These are phyloP conservation scores for Caenorhabditis remanei DNA, from an alignment of 1,140 invertebrate genomes.

Conservation along the genomic window DNA sequence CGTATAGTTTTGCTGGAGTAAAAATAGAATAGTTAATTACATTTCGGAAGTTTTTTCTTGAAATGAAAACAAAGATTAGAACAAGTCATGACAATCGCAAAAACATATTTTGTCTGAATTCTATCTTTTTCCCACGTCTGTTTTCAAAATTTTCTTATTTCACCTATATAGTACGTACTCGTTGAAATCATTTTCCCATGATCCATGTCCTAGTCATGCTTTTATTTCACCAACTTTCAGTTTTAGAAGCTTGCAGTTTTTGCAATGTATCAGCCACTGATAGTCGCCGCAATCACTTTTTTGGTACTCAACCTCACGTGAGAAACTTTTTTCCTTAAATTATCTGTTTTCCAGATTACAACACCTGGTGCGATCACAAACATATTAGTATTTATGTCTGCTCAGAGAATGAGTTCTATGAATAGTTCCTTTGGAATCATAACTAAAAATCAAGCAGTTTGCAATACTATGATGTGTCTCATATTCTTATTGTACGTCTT, in stretches of 20 bases:
- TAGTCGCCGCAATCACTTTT: constrained; percentile 10
- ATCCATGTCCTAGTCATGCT: not conserved
- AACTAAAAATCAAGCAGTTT: constrained; percentile 18
- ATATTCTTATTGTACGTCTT: not conserved
- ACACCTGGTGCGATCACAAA: not conserved
- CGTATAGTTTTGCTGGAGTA: no score
- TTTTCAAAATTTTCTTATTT: not conserved
- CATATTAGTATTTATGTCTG: not conserved
- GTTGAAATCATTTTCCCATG: not conserved
- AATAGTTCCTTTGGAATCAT: constrained; percentile 6
- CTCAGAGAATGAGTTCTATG: not conserved
- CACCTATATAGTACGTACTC: not conserved
- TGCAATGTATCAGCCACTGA: not conserved
- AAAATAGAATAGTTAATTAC: no score
- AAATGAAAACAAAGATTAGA: not conserved
- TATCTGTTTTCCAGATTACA: not conserved
- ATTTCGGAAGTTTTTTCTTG: not conserved
- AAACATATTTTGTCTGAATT: not conserved
- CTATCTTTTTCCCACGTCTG: not conserved
- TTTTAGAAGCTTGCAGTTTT: not conserved
- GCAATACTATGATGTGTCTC: constrained; percentile 14
- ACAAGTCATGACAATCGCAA: not conserved
- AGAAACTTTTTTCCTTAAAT: not conserved
- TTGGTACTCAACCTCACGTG: not conserved
- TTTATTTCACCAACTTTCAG: not conserved